Conservation (phyloP, 2,888 invertebrate species). For the Nymphalis polychloros region DNA sequence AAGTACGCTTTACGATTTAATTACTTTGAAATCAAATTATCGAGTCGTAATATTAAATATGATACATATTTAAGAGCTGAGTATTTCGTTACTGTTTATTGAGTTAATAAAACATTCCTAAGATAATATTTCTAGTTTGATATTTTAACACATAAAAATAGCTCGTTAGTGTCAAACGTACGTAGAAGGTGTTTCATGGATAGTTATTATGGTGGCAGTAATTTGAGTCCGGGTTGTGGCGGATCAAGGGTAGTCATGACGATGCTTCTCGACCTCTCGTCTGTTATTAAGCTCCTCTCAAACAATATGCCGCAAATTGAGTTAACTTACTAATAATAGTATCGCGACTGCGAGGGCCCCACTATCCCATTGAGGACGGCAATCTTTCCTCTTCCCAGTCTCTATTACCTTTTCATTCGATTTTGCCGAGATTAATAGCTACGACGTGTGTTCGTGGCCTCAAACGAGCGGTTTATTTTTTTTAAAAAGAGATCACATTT, state of each 20-base stretch:
- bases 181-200: slow-evolving; percentile 38
- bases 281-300: slow-evolving; percentile 80
- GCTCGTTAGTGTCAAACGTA: neutral
- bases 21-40: slow-evolving; percentile 32
- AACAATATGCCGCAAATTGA: slow-evolving; percentile 82
- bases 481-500: slow-evolving; percentile 13
- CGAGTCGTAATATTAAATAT: slow-evolving; percentile 4
- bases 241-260: slow-evolving; percentile 71
- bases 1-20: slow-evolving; percentile 30
- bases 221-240: slow-evolving; percentile 46
- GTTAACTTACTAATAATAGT: slow-evolving; percentile 81
- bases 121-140: neutral
- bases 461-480: slow-evolving; percentile 47
- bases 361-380: slow-evolving; percentile 67
- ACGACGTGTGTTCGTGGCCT: slow-evolving; percentile 57
- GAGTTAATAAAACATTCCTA: neutral
- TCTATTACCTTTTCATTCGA: slow-evolving; percentile 73
- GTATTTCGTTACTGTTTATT: neutral
- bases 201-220: slow-evolving; percentile 45
- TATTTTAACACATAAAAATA: neutral
- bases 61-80: slow-evolving; percentile 1
- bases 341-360: slow-evolving; percentile 69
- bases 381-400: slow-evolving; percentile 65
- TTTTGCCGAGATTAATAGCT: slow-evolving; percentile 72
- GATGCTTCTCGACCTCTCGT: slow-evolving; percentile 69